These are phyloP conservation scores for Bambusicola thoracicus DNA, from an alignment of 2,113 vertebrate species.

Conservation along the genomic window DNA sequence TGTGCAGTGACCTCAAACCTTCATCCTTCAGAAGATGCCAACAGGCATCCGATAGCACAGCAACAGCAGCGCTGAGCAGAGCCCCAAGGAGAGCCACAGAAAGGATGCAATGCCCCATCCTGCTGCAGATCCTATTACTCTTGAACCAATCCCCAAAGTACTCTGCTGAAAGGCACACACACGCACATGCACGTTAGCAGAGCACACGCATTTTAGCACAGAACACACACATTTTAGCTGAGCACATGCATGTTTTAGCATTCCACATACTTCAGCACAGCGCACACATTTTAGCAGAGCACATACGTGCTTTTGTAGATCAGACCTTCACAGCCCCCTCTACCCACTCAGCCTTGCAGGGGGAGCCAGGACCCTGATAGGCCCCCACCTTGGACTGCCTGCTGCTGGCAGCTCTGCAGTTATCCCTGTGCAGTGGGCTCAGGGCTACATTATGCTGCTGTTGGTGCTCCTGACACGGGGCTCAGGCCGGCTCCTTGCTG, in stretches of 20 bases:
- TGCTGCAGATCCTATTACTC: fast-evolving
- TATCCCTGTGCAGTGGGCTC: background rate
- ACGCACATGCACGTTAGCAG: background rate
- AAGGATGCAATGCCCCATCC: fast-evolving
- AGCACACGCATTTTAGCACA: background rate
- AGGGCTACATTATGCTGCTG: background rate
- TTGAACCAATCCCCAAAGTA: background rate
- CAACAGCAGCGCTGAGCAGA: background rate
- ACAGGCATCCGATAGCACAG: fast-evolving
- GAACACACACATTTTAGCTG: background rate
- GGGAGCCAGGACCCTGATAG: background rate
- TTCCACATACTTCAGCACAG: too few relatives aligned
- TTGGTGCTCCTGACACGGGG: background rate
- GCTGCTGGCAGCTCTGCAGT: background rate
- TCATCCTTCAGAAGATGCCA: background rate
- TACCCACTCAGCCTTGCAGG: fast-evolving
- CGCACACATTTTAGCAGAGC: background rate
- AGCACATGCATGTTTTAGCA: too few relatives aligned
- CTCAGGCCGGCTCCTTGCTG: background rate
- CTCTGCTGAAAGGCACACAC: background rate
- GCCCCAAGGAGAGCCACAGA: background rate
- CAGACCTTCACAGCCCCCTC: background rate
- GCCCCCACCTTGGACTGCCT: background rate
- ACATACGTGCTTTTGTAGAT: background rate
- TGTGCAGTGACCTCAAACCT: background rate